phyloP scores from a whole-genome alignment of 2,113 vertebrate species.

The Fukomys damarensis region DNA sequence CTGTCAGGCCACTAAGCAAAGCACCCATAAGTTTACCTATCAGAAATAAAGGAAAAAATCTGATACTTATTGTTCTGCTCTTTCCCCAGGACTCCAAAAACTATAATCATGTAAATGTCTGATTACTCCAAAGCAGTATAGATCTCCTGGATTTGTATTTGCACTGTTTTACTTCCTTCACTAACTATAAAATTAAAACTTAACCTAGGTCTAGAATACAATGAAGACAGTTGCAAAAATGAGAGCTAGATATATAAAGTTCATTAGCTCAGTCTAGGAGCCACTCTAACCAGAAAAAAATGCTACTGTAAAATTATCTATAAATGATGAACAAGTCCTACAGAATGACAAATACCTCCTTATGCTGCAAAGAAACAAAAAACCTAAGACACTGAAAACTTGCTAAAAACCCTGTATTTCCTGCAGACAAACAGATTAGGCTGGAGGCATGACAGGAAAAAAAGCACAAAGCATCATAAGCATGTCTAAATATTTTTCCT shows the following conservation, averaged over 20 bases:
- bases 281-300: slow-evolving; percentile 5
- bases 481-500: neutral
- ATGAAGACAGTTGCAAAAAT: neutral
- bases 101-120: neutral
- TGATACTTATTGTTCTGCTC: neutral
- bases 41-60: slow-evolving; percentile 4
- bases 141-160: neutral
- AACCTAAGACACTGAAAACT: neutral
- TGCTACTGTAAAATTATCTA: neutral
- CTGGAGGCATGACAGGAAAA: neutral
- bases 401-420: neutral
- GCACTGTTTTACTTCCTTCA: neutral
- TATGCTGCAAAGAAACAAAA: neutral
- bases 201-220: neutral
- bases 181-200: slow-evolving; percentile 38
- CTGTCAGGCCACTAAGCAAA: slow-evolving; percentile 93
- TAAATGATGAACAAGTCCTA: neutral
- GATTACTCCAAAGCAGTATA: neutral
- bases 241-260: neutral
- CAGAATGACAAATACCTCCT: neutral
- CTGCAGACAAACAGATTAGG: neutral
- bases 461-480: neutral
- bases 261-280: neutral
- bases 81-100: neutral
- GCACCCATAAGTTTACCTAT: slow-evolving; percentile 98